These are phyloP conservation scores for Drosophila nebulosa DNA, from an alignment of 1,140 invertebrate genomes.

Conservation along the genomic window DNA sequence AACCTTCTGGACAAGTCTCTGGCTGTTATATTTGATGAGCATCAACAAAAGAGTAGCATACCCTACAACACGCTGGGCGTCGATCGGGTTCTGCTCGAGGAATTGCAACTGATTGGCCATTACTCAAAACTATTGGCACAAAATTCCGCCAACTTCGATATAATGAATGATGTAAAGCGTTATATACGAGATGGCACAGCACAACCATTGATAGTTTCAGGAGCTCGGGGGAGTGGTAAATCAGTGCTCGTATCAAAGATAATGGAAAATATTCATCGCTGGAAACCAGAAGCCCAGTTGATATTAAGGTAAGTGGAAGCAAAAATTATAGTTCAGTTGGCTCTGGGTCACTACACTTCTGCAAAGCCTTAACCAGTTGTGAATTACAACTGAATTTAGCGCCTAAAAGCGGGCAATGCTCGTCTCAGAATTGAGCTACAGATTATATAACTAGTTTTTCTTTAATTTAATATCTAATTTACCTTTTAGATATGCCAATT, in stretches of 20 bases:
- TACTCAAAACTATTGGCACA: slow-evolving; percentile 82
- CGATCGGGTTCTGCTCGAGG: slow-evolving; percentile 70
- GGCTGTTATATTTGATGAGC: slow-evolving; percentile 84
- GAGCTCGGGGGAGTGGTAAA: slow-evolving; percentile 90
- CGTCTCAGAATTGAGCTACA: too few relatives aligned
- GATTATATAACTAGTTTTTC: too few relatives aligned
- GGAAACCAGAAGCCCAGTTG: slow-evolving; percentile 84
- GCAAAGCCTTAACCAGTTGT: too few relatives aligned
- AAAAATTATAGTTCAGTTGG: too few relatives aligned
- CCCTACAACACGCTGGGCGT: slow-evolving; percentile 79
- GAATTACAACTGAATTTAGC: too few relatives aligned
- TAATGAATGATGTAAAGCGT: slow-evolving; percentile 85
- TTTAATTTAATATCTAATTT: not conserved
- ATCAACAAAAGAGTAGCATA: slow-evolving; percentile 77
- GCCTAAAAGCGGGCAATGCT: too few relatives aligned
- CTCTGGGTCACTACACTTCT: too few relatives aligned
- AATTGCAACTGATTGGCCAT: slow-evolving; percentile 85
- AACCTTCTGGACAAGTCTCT: slow-evolving; percentile 81
- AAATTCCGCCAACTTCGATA: slow-evolving; percentile 80
- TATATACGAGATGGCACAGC: slow-evolving; percentile 85
- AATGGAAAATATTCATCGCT: slow-evolving; percentile 85
- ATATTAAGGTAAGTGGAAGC: slow-evolving; percentile 66
- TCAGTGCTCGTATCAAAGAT: slow-evolving; percentile 88
- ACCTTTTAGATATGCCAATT: slow-evolving; percentile 64
- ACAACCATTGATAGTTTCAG: slow-evolving; percentile 87